Evolutionary conservation across 1,140 invertebrate species (phyloP).

Genomic region (silkworm (Bombyx mori)): DNA sequence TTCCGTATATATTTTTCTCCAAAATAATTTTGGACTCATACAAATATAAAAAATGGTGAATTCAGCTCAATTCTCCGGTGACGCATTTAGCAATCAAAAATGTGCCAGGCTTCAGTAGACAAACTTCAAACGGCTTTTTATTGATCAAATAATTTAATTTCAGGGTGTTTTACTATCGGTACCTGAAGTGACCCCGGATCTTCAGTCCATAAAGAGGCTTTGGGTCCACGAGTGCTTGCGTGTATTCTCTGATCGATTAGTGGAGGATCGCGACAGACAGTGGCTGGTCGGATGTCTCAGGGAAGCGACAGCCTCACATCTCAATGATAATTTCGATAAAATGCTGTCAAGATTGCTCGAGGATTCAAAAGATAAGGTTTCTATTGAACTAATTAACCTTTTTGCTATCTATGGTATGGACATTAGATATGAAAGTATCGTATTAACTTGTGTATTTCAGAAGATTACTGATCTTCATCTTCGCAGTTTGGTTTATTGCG

Average conservation of each 20-base stretch:
- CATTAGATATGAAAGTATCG: too few relatives aligned
- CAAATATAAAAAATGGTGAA: too few relatives aligned
- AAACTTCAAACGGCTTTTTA: too few relatives aligned
- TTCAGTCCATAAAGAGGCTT: constrained; percentile 90
- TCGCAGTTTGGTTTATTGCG: constrained; percentile 92
- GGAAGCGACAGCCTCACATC: constrained; percentile 38
- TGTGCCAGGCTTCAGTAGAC: too few relatives aligned
- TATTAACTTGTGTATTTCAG: constrained; percentile 1
- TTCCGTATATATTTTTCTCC: too few relatives aligned
- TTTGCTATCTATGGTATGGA: too few relatives aligned
- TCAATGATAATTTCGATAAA: constrained; percentile 72
- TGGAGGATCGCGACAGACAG: constrained; percentile 84
- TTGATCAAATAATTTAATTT: not conserved
- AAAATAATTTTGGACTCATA: too few relatives aligned
- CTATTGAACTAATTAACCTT: not conserved
- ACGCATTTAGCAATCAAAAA: too few relatives aligned
- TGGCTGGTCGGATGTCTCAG: constrained; percentile 82
- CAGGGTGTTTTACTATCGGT: constrained; percentile 93
- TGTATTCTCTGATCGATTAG: constrained; percentile 94
- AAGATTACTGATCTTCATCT: constrained; percentile 80
- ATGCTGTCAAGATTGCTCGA: constrained; percentile 56
- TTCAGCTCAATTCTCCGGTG: too few relatives aligned
- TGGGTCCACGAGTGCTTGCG: constrained; percentile 96
- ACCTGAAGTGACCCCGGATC: constrained; percentile 91
- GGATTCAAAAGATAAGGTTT: constrained; percentile 37